Evolutionary conservation across 2,797 vertebrate species (phyloP), one percentile per base, ranked within the genome.

Genomic region (Psittacula echo): DNA sequence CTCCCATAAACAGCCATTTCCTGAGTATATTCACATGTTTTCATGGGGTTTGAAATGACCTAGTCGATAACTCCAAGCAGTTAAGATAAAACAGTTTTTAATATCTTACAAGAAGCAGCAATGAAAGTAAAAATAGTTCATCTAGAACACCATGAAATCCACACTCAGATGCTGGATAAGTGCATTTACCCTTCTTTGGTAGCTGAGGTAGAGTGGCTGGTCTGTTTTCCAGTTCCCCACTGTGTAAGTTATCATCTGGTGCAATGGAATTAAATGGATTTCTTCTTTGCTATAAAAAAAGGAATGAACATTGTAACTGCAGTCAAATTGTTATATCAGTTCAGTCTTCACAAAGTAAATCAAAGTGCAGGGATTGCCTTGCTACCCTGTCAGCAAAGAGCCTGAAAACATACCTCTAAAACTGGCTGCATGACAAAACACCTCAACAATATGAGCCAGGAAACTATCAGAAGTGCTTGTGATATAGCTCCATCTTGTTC

Each of bases 191-290:
- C 42, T 94, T 91, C 86, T 97, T 89, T 86, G 89, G 77, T 44
- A 89, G 89, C 67, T 94, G 95, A 87, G 87, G 92, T 73, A 94
- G 93, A 92, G 83, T 90, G 71, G 34, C 42, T 19, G 79, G 67
- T 96, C 79, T 96, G 68, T 93, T 94, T 92, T 93, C 80, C 34
- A 94, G 79, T 41, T 66, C 94, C 45, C 29, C 58, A 20, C 66
- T 89, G 66, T 96, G 51, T 42, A 93, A 87, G 50, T 94, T 67
- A 79, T 97, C 95, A 80, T 41, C 90, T 74, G 71, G 86, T 37
- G 64, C 27, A 48, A n/a, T 64, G 7, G 95, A 96, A 97, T 99
- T 98, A 96, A 99, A 99, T 3, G 99, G 99, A 97, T 99, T 99
- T 97, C 97, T 98, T 95, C 99, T 98, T 97, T 97, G 97, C 98